Evolutionary conservation across 2,888 invertebrate species (phyloP).

Genomic region (Perizoma affinitatum): DNA sequence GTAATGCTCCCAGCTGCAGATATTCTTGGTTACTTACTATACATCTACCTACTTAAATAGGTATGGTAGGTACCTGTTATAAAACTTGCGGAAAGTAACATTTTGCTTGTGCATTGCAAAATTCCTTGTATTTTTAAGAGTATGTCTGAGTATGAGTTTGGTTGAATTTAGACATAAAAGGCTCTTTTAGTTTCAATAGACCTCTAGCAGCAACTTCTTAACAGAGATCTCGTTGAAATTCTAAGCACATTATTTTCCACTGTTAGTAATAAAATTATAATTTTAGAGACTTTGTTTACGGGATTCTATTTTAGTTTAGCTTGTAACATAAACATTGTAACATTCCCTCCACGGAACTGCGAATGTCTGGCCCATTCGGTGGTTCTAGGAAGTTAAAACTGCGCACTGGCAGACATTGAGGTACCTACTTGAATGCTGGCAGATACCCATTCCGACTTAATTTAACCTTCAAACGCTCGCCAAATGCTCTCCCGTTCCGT

Average conservation of each 20-base stretch:
- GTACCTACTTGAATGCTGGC: slow-evolving; percentile 26
- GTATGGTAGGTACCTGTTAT: no score
- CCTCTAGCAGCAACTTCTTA: slow-evolving; percentile 7
- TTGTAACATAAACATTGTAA: slow-evolving; percentile 56
- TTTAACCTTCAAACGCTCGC: slow-evolving; percentile 75
- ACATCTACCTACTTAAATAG: no score
- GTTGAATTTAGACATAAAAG: no score
- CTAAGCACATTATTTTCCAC: slow-evolving; percentile 19
- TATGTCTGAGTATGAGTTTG: no score
- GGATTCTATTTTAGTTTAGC: slow-evolving; percentile 33
- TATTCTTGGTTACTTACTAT: no score
- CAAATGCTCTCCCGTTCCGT: slow-evolving; percentile 53
- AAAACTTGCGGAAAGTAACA: no score
- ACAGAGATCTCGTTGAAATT: slow-evolving; percentile 19
- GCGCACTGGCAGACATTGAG: slow-evolving; percentile 32
- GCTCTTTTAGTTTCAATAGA: no score
- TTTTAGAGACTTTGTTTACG: slow-evolving; percentile 32
- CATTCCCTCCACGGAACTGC: slow-evolving; percentile 51
- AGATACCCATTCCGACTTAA: slow-evolving; percentile 55
- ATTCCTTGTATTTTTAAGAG: no score
- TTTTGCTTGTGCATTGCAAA: no score
- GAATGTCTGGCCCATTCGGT: slow-evolving; percentile 53
- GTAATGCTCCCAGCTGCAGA: slow-evolving; percentile 62
- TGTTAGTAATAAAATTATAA: slow-evolving; percentile 18
- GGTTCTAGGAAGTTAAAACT: slow-evolving; percentile 65